Evolutionary conservation across 2,113 vertebrate species (phyloP).

Genomic region (Podiceps cristatus): DNA sequence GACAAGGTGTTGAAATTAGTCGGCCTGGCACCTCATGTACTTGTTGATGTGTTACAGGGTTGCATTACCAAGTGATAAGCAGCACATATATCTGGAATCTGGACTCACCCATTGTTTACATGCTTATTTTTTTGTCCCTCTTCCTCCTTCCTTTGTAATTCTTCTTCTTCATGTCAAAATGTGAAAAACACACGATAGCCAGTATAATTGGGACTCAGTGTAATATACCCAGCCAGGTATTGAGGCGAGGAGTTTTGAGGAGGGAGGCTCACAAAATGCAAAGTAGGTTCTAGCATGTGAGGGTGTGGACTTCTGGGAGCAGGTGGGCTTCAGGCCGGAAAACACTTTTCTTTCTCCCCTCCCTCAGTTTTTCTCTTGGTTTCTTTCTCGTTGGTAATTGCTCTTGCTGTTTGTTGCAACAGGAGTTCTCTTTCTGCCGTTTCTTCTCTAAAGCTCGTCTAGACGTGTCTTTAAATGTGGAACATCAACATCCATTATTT

Average conservation of each 20-base stretch:
- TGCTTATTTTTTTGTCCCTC: neutral
- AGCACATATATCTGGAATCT: fast-evolving
- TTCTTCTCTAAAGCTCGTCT: neutral
- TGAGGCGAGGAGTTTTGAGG: neutral
- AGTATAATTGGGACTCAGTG: fast-evolving
- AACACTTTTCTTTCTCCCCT: neutral
- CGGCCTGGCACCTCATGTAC: neutral
- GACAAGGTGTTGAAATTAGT: neutral
- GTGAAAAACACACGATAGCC: neutral
- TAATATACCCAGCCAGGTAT: neutral
- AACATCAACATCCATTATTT: neutral
- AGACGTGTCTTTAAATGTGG: neutral
- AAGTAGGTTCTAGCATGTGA: neutral
- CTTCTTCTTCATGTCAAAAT: neutral
- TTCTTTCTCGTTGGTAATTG: neutral
- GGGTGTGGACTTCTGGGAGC: neutral
- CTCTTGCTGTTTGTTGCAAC: neutral
- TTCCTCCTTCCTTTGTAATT: conserved; percentile 9
- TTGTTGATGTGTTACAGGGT: neutral
- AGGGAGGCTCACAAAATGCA: neutral
- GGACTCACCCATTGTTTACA: neutral
- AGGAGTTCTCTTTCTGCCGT: neutral
- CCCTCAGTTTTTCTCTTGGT: neutral
- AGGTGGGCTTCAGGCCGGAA: neutral
- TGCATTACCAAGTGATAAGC: neutral